Percentiles rank a stretch among this genome's conserved stretches.
Conservation (phyloP, 2,113 vertebrate genomes). For the Cnemophilus loriae region DNA sequence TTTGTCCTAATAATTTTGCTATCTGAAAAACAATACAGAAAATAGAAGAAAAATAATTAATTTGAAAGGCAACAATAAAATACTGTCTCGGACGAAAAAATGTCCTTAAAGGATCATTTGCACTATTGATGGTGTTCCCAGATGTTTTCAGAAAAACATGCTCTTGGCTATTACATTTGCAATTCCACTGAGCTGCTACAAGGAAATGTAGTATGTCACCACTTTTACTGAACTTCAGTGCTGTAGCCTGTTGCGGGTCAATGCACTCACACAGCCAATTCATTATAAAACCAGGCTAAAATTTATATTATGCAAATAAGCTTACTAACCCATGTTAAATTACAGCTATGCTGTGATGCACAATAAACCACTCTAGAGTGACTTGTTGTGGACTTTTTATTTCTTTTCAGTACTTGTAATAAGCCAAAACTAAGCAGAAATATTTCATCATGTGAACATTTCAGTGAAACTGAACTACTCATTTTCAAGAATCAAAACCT, state of each 20-base stretch:
- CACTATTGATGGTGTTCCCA: neutral
- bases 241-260: neutral
- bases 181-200: neutral
- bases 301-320: conserved; percentile 45
- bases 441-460: neutral
- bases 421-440: conserved; percentile 5
- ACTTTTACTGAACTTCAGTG: neutral
- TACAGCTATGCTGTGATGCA: neutral
- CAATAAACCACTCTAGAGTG: neutral
- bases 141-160: neutral
- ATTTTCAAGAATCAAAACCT: neutral
- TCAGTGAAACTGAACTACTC: neutral
- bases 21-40: neutral
- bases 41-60: neutral
- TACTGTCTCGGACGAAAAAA: neutral
- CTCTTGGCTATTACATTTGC: conserved; percentile 17
- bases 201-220: neutral
- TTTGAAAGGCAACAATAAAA: neutral
- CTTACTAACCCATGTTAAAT: conserved; percentile 1
- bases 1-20: neutral
- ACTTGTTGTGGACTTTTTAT: neutral
- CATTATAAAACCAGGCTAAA: conserved; percentile 34
- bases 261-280: neutral
- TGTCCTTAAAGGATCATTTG: neutral
- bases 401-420: neutral